Evolutionary conservation across 2,113 vertebrate species (phyloP).

Genomic region (Tachysurus vachellii): DNA sequence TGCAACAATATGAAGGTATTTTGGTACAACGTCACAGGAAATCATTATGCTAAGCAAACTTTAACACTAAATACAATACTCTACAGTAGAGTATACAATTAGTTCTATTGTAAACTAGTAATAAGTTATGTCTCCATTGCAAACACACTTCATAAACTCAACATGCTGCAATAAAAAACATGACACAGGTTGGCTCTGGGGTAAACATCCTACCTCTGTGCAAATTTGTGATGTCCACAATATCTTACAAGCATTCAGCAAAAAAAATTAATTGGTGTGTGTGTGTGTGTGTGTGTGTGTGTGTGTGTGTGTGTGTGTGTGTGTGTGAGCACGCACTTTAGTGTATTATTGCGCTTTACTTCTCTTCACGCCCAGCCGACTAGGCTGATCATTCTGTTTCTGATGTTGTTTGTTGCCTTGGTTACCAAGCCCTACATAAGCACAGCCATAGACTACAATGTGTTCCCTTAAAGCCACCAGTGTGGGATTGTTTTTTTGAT

Average conservation of each 20-base stretch:
- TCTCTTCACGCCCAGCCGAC: slow-evolving; percentile 63
- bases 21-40: not conserved
- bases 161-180: not conserved
- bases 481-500: not conserved
- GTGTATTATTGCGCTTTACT: slow-evolving; percentile 42
- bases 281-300: not conserved
- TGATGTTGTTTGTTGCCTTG: slow-evolving; percentile 78
- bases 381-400: slow-evolving; percentile 68
- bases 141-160: not conserved
- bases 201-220: not conserved
- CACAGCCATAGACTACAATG: slow-evolving; percentile 60
- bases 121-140: not conserved
- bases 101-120: too few relatives aligned
- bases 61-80: not conserved
- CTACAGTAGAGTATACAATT: not conserved
- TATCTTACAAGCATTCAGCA: not conserved
- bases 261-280: not conserved
- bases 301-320: not conserved
- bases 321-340: not conserved
- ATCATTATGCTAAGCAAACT: not conserved
- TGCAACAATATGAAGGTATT: not conserved
- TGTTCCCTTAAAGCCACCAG: slow-evolving; percentile 53
- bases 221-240: not conserved
- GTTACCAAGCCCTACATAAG: slow-evolving; percentile 75
- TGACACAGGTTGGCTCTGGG: not conserved